A percentile compares a stretch with the other conserved stretches of the same genome.
These are phyloP conservation scores for Diaprepes abbreviatus DNA, from an alignment of 2,888 invertebrate species.

Conservation along the genomic window DNA sequence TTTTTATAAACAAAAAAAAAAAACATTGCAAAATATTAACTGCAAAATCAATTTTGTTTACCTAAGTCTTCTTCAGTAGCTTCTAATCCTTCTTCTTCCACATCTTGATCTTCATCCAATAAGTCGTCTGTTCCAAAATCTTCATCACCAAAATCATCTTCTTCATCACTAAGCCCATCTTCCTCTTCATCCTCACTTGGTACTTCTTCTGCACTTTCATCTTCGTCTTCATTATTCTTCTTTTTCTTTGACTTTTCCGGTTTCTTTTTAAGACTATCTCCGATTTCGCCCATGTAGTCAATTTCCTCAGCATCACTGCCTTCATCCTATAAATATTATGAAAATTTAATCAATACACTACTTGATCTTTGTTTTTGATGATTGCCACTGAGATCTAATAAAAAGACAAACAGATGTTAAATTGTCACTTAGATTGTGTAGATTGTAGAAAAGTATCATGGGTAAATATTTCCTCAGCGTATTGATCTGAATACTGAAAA, in stretches of 20 bases:
- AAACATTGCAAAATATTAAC: no score
- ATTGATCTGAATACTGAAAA: no score
- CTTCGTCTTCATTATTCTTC: conserved; percentile 17
- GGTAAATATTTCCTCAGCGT: no score
- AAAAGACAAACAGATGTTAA: no score
- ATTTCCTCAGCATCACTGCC: conserved; percentile 72
- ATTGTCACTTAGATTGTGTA: no score
- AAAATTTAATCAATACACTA: no score
- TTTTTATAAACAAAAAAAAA: no score
- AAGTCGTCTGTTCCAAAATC: conserved; percentile 47
- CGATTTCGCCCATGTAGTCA: conserved; percentile 79
- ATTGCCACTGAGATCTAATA: no score
- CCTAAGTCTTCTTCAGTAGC: conserved; percentile 67
- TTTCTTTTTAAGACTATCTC: conserved; percentile 53
- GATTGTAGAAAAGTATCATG: no score
- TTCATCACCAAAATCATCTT: conserved; percentile 54
- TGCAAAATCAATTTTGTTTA: no score
- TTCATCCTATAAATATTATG: conserved; percentile 29
- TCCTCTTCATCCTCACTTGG: conserved; percentile 54
- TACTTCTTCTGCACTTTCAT: conserved; percentile 37
- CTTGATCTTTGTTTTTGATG: no score
- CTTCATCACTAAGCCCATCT: conserved; percentile 61
- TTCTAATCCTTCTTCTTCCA: conserved; percentile 66
- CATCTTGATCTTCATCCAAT: conserved; percentile 51
- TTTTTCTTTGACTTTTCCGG: conserved; percentile 31